Base-by-base conservation (phyloP, 2,888 invertebrate species). In the Pelosia muscerda region DNA sequence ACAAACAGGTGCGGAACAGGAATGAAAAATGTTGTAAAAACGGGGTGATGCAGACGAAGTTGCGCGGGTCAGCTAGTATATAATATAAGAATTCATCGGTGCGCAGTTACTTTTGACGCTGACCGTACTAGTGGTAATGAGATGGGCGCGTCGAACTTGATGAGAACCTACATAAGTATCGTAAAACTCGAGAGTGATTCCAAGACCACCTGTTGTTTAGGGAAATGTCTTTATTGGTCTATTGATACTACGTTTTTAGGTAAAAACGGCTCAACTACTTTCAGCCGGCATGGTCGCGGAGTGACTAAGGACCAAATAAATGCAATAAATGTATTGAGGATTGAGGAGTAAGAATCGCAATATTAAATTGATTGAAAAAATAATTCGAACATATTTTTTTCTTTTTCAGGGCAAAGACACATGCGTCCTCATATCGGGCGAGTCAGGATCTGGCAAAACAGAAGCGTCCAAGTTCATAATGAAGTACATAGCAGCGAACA, bases 401-500 rank as follows among this genome's bases (percentile, higher is more conserved):
- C n/a, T 63, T 65, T 86, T 84, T 2, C 96, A 96, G 89, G 97
- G 98, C 61, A 96, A 97, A 83, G 99, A 99, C 94, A 99, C 99
- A 8, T 99, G 99, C 89, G 99, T 99, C 77, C 98, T 99, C 54
- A 99, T 99, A 86, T 98, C 98, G n/a, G 98, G 98, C 0, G 99
- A 99, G 93, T 99, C 99, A 1, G 99, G 99, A 2, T 97, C 99
- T 26, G 99, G 99, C 49, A 99, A 99, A 95, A 99, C 99, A 9
- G 99, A 99, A 91, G 99, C 99, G 0, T 99, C 99, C 70, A 99
- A 99, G 95, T 99, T 99, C 86, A 99, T 99, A 79, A 99, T 99
- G 99, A 98, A 98, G 87, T 98, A 98, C 87, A 98, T 99, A 78
- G 99, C 99, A 0, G 99, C 99, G 4, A 99, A 99, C 73, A 99